phyloP scores from a whole-genome alignment of 2,888 invertebrate genomes.

The Amiota mariae region DNA sequence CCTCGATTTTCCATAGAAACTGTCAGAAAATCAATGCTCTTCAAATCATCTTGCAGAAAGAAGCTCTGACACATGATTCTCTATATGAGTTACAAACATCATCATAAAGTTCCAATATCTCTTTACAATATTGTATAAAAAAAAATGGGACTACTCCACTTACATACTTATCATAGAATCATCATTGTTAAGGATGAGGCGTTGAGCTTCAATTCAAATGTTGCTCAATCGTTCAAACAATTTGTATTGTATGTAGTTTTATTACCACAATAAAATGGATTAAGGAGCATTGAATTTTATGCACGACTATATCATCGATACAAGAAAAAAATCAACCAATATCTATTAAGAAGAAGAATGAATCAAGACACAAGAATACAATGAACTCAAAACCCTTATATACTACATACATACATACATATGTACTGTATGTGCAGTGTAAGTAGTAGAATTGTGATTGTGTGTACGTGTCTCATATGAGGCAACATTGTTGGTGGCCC shows the following conservation, averaged over 20 bases:
- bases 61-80: no score
- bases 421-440: background rate
- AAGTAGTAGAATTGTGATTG: background rate
- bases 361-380: no score
- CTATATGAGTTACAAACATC: background rate
- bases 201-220: constrained; percentile 63
- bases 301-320: background rate
- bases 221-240: constrained; percentile 65
- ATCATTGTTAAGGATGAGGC: background rate
- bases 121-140: background rate
- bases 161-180: background rate
- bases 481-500: background rate
- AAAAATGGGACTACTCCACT: background rate
- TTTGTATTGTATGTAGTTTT: constrained; percentile 62
- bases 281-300: constrained; percentile 47
- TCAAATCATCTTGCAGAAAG: no score
- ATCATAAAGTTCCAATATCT: background rate
- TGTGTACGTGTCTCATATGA: background rate
- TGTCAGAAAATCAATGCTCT: no score
- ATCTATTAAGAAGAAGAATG: no score
- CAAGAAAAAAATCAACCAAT: constrained; percentile 2
- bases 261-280: constrained; percentile 66
- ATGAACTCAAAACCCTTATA: background rate
- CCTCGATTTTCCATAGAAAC: no score
- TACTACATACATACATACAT: background rate